A percentile compares a stretch with the other conserved stretches of the same genome.
phyloP scores from a whole-genome alignment of 1,140 invertebrate species.

The Zophobas morio region DNA sequence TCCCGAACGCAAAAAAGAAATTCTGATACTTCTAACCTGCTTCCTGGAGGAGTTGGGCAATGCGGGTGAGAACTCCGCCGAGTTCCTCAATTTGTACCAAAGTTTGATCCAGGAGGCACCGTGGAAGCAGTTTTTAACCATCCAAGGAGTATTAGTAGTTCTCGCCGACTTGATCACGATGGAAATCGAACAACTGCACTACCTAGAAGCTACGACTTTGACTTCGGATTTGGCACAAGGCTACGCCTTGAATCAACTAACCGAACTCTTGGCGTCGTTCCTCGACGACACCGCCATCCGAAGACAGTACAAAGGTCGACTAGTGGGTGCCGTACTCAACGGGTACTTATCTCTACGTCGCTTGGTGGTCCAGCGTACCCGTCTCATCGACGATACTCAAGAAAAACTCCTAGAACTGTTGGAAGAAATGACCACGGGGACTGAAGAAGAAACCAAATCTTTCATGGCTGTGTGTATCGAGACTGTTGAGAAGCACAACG shows the following conservation, averaged over 20 bases:
- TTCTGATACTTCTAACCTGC: slow-evolving; percentile 89
- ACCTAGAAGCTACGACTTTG: slow-evolving; percentile 90
- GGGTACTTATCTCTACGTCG: slow-evolving; percentile 93
- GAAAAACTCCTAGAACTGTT: slow-evolving; percentile 94
- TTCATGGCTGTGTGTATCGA: slow-evolving; percentile 98
- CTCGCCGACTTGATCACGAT: slow-evolving; percentile 89
- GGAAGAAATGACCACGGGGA: slow-evolving; percentile 97
- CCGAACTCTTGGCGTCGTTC: slow-evolving; percentile 89
- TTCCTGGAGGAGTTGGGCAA: slow-evolving; percentile 88
- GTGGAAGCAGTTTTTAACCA: slow-evolving; percentile 94
- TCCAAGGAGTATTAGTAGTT: slow-evolving; percentile 87
- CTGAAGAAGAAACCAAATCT: slow-evolving; percentile 95
- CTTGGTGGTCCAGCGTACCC: slow-evolving; percentile 94
- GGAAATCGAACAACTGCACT: slow-evolving; percentile 90
- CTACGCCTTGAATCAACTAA: slow-evolving; percentile 88
- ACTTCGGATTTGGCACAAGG: slow-evolving; percentile 96
- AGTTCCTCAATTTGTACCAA: slow-evolving; percentile 91
- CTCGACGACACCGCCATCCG: slow-evolving; percentile 87
- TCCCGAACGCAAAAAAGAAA: slow-evolving; percentile 80
- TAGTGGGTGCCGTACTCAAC: slow-evolving; percentile 92
- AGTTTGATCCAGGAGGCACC: slow-evolving; percentile 86
- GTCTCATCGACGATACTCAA: slow-evolving; percentile 96
- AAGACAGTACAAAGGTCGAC: slow-evolving; percentile 89
- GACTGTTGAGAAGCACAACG: slow-evolving; percentile 93
- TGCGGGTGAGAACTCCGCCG: slow-evolving; percentile 92